Evolutionary conservation across 2,113 vertebrate species (phyloP).

Genomic region (Todiramphus chloris): DNA sequence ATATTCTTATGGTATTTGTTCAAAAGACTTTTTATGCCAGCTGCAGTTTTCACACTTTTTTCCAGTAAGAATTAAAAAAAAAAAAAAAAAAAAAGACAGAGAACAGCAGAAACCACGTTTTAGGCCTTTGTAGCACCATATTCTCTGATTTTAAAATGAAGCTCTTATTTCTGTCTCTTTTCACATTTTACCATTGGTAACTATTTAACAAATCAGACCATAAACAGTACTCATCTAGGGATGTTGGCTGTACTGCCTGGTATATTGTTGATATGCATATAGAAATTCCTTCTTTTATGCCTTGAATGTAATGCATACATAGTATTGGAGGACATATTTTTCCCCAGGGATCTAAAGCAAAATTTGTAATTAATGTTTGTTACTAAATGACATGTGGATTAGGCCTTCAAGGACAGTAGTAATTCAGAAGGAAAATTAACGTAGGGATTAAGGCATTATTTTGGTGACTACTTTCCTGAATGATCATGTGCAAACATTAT

Average conservation of each 20-base stretch:
- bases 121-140: background rate
- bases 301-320: background rate
- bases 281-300: background rate
- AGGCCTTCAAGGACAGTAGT: background rate
- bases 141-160: background rate
- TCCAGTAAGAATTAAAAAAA: background rate
- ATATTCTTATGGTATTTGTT: conserved; percentile 43
- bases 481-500: background rate
- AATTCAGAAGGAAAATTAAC: background rate
- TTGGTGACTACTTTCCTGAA: background rate
- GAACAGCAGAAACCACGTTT: background rate
- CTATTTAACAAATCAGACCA: background rate
- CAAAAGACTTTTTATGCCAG: background rate
- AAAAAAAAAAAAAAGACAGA: background rate
- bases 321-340: background rate
- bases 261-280: background rate
- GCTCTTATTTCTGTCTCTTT: background rate
- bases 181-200: background rate
- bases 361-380: background rate
- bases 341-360: background rate
- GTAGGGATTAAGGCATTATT: background rate
- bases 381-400: background rate
- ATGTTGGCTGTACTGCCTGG: background rate
- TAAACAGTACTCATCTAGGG: background rate
- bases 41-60: conserved; percentile 17